Percentiles rank a stretch among this genome's conserved stretches.
Evolutionary conservation across 2,113 vertebrate species (phyloP).

Genomic region (Anarhynchus alexandrinus): DNA sequence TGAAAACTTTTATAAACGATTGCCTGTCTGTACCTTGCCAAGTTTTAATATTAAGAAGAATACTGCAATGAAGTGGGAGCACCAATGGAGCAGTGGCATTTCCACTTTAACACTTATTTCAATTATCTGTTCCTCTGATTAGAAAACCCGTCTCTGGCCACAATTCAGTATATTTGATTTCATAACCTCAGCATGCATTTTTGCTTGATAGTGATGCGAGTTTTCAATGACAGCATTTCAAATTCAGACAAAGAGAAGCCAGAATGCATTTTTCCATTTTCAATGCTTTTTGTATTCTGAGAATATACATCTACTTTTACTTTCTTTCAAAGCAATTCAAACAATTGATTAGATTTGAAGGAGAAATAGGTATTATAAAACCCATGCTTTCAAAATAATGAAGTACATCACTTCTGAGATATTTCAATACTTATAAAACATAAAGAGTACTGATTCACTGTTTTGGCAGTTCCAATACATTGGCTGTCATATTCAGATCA

Average conservation of each 20-base stretch:
- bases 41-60: background rate
- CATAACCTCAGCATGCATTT: background rate
- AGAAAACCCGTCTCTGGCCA: background rate
- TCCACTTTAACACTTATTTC: background rate
- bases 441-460: background rate
- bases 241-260: background rate
- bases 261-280: background rate
- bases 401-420: background rate
- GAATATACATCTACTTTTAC: background rate
- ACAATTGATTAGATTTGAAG: constrained; percentile 17
- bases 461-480: constrained; percentile 1
- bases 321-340: background rate
- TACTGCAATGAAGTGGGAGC: background rate
- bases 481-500: background rate
- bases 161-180: background rate
- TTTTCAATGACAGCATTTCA: background rate
- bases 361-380: background rate
- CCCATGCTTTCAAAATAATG: background rate
- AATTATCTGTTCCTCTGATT: background rate
- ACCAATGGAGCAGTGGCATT: background rate
- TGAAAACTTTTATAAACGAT: background rate
- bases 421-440: constrained; percentile 27
- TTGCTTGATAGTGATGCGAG: background rate
- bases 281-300: background rate
- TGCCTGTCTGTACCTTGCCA: background rate